Conservation (phyloP, 2,797 vertebrate species). For the Microcaecilia unicolor region DNA sequence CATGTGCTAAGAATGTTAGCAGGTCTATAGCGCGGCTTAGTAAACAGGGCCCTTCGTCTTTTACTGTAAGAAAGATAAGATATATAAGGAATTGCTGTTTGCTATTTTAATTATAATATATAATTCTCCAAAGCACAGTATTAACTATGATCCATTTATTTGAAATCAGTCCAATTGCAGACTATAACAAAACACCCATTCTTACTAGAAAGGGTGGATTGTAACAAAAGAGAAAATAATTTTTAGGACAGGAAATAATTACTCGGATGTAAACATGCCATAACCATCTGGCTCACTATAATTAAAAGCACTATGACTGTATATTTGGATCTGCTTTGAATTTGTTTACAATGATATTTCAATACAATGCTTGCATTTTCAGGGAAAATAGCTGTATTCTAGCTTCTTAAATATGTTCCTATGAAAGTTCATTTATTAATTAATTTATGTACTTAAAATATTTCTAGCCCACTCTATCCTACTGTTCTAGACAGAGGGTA, state of each 20-base stretch:
- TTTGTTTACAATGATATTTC: constrained; percentile 1
- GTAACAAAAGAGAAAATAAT: constrained; percentile 39
- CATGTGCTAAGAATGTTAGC: no score
- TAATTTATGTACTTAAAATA: no score
- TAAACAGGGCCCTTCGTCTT: no score
- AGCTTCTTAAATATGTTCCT: no score
- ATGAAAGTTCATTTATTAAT: no score
- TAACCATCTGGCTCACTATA: constrained; percentile 21
- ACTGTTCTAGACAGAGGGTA: no score
- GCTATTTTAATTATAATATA: constrained; percentile 11
- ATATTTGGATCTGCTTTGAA: constrained; percentile 23
- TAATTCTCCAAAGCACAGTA: constrained; percentile 4
- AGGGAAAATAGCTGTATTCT: no score
- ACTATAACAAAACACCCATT: constrained; percentile 18
- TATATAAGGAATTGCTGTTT: no score
- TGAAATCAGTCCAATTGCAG: constrained; percentile 6
- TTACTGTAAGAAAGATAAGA: no score
- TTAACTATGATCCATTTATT: constrained; percentile 1
- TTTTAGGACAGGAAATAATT: constrained; percentile 19
- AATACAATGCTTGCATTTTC: no score
- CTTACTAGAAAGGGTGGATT: constrained; percentile 21
- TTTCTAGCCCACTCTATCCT: no score
- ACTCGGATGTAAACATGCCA: constrained; percentile 17
- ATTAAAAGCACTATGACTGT: constrained; percentile 31
- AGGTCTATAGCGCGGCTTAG: no score